Base-by-base conservation (phyloP, 2,797 vertebrate genomes). In the Pristis pectinata region DNA sequence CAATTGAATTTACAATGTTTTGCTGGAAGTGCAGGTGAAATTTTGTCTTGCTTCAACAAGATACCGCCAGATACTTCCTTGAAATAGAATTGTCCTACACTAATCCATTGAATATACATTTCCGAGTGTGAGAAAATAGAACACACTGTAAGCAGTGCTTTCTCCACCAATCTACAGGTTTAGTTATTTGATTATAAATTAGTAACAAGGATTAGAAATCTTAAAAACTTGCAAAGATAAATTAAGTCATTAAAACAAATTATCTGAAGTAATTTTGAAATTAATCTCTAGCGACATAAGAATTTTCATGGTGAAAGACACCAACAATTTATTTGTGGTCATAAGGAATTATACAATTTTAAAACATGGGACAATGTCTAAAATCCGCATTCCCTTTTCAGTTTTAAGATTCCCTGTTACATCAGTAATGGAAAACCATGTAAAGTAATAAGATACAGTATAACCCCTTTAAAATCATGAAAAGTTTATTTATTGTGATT, bases 401-500 rank as follows among this genome's bases (percentile, higher is more conserved):
- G 70, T 34, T n/a, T 94, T 56, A 94, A 93, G 44, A 53, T 49
- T 94, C 49, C 41, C 34, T 49, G 11, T 74, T 74, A 93, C 27
- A 49, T 93, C 67, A 74, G 44, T 44, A 93, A 30, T 74, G 41
- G 44, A 67, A 74, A 93, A 93, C n/a, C 67, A 93, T 1, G 9
- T 11, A 72, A 76, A 94, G 41, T 70, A 72, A 93, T 72, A 27
- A 94, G 70, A 56, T 74, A 94, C 70, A 76, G 72, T 94, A 94
- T 53, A 34, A 53, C 94, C 70, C 92, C 92, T 76, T 94, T 94
- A 94, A 96, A 97, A 97, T 97, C 95, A 97, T 96, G 96, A 97
- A 97, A 97, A 96, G 95, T 96, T 96, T 97, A 97, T 97, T 97
- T 97, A 97, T 97, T 97, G 96, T 96, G 96, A 96, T 96, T 96